phyloP scores from a whole-genome alignment of 53 echinoderm and acorn worm genomes.

The Echinometra lucunter region DNA sequence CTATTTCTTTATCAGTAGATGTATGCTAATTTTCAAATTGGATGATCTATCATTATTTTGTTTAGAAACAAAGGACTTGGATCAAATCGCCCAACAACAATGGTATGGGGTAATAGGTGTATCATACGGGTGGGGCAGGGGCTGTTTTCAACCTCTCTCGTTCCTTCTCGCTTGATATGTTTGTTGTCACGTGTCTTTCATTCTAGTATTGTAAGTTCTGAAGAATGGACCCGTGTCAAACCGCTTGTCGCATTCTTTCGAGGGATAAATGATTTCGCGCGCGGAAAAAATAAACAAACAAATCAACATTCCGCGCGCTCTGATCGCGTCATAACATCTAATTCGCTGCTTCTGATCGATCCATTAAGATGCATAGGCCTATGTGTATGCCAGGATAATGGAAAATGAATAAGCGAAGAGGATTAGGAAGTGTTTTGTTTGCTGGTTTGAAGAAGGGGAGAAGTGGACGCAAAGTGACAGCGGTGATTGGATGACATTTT shows the following conservation, averaged over 20 bases:
- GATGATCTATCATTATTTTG: neutral
- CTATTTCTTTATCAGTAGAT: no score
- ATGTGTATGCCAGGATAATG: conserved; percentile 37
- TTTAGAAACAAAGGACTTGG: neutral
- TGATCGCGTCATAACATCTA: conserved; percentile 11
- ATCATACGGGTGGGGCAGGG: conserved; percentile 3
- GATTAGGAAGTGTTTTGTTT: conserved; percentile 13
- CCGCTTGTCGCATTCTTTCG: conserved; percentile 34
- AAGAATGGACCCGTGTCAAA: conserved; percentile 44
- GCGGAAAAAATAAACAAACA: conserved; percentile 62
- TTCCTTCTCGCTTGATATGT: conserved; percentile 3
- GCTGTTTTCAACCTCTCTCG: neutral
- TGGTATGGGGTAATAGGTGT: neutral
- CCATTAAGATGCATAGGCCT: conserved; percentile 1
- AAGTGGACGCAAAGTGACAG: neutral
- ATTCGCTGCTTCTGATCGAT: conserved; percentile 51
- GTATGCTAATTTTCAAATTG: neutral
- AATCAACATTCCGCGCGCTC: conserved; percentile 64
- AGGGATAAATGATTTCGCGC: conserved; percentile 12
- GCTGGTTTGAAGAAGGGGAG: conserved; percentile 25
- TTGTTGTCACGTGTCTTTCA: conserved; percentile 54
- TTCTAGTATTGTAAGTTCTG: conserved; percentile 3
- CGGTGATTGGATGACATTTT: neutral
- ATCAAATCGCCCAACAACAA: neutral
- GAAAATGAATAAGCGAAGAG: conserved; percentile 24